phyloP scores from a whole-genome alignment of 2,113 vertebrate species.

The Syngnathus scovelli region DNA sequence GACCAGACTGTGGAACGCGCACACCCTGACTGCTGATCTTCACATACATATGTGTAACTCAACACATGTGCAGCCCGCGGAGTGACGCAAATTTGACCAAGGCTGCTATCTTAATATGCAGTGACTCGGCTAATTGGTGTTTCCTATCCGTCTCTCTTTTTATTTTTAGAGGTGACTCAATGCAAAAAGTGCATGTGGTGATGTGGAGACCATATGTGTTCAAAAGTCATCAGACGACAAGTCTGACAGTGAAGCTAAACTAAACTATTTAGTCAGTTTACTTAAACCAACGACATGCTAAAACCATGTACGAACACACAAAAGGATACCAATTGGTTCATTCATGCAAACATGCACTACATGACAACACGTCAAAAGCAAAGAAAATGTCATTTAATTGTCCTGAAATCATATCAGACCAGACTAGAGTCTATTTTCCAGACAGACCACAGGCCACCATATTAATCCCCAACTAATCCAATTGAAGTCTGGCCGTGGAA shows the following conservation, averaged over 20 bases:
- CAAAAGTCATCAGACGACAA: slow-evolving; percentile 11
- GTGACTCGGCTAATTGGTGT: slow-evolving; percentile 4
- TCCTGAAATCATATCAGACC: neutral
- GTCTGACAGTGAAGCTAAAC: neutral
- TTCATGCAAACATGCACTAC: neutral
- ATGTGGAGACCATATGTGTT: slow-evolving; percentile 4
- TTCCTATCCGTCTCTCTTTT: slow-evolving; percentile 8
- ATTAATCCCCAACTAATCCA: slow-evolving; percentile 47
- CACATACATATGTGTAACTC: slow-evolving; percentile 6
- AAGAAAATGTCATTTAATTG: neutral
- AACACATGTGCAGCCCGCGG: slow-evolving; percentile 6
- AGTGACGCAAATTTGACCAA: slow-evolving; percentile 10
- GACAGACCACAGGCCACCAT: slow-evolving; percentile 10
- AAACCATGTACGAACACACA: neutral
- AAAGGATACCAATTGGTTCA: too few species aligned
- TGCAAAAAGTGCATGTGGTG: slow-evolving; percentile 19
- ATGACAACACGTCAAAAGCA: neutral
- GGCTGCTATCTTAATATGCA: neutral
- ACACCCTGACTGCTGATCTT: neutral
- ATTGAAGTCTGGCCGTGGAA: slow-evolving; percentile 6
- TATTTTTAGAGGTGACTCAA: slow-evolving; percentile 36
- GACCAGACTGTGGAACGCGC: neutral
- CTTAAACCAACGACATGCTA: neutral
- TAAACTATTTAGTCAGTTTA: neutral
- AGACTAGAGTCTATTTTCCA: neutral